These are phyloP conservation scores for Emydocephalus ijimae DNA, from an alignment of 2,113 vertebrate species.

Conservation along the genomic window DNA sequence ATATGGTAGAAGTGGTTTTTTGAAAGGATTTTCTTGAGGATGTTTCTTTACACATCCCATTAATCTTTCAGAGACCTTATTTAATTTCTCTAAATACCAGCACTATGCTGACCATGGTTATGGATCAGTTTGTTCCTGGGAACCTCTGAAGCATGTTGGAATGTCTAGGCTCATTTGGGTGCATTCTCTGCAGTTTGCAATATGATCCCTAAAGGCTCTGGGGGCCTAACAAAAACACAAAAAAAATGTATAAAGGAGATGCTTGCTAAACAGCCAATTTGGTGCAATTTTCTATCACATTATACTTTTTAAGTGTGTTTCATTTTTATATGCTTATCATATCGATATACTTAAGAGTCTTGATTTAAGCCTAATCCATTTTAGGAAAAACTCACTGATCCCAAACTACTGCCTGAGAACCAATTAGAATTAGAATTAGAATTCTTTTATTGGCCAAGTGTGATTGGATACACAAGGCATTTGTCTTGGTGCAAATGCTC, in stretches of 20 bases:
- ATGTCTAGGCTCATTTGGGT: slow-evolving; percentile 27
- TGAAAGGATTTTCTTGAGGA: slow-evolving; percentile 2
- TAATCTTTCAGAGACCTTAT: slow-evolving; percentile 46
- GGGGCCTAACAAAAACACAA: slow-evolving; percentile 19
- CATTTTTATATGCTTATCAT: background rate
- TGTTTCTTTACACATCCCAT: slow-evolving; percentile 28
- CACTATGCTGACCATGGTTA: slow-evolving; percentile 9
- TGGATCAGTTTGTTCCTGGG: slow-evolving; percentile 24
- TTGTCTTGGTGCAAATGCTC: too few relatives aligned
- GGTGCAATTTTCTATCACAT: background rate
- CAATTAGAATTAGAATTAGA: background rate
- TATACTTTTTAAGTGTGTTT: background rate
- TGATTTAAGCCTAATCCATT: background rate
- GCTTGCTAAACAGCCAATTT: background rate
- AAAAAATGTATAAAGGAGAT: background rate
- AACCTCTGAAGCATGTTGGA: slow-evolving; percentile 33
- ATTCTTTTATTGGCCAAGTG: too few relatives aligned
- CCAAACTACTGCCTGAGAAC: background rate
- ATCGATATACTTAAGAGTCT: background rate
- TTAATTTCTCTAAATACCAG: slow-evolving; percentile 37
- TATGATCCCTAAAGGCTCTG: slow-evolving; percentile 16
- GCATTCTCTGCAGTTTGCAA: slow-evolving; percentile 23
- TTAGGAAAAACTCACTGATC: background rate
- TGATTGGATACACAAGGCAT: too few relatives aligned
- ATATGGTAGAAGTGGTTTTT: background rate